phyloP scores from a whole-genome alignment of 2,888 invertebrate species.

The Noctua janthe region DNA sequence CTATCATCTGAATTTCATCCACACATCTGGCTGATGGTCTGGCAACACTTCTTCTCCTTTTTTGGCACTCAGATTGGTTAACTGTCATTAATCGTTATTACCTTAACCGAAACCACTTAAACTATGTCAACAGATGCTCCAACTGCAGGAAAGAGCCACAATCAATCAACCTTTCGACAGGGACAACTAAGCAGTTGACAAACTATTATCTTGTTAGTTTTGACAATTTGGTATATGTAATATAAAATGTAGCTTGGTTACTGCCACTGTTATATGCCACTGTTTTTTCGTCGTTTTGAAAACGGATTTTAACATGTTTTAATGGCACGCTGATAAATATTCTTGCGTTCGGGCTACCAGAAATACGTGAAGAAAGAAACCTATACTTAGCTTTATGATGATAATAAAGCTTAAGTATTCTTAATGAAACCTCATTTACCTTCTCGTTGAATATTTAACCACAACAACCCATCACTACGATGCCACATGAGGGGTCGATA shows the following conservation, averaged over 20 bases:
- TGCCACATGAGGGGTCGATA: constrained; percentile 55
- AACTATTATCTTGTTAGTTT: neutral
- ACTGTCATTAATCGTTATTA: neutral
- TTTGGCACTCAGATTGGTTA: neutral
- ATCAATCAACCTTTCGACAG: constrained; percentile 3
- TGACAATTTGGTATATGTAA: neutral
- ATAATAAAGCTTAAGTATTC: constrained; percentile 1
- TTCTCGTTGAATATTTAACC: constrained; percentile 10
- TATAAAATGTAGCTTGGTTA: neutral
- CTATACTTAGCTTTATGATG: neutral
- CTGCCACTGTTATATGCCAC: neutral
- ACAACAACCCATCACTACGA: constrained; percentile 1
- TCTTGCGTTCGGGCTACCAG: neutral
- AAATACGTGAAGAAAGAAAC: neutral
- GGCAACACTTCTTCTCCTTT: neutral
- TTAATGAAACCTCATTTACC: neutral
- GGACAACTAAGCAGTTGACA: neutral
- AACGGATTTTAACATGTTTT: neutral
- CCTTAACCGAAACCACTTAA: neutral
- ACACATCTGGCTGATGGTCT: neutral
- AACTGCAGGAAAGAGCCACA: neutral
- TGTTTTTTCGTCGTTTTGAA: neutral
- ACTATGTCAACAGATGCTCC: neutral
- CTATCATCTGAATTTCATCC: neutral
- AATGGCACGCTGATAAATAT: neutral